These are phyloP conservation scores for Dorcus hopei DNA, from an alignment of 2,888 invertebrate genomes.

Conservation along the genomic window DNA sequence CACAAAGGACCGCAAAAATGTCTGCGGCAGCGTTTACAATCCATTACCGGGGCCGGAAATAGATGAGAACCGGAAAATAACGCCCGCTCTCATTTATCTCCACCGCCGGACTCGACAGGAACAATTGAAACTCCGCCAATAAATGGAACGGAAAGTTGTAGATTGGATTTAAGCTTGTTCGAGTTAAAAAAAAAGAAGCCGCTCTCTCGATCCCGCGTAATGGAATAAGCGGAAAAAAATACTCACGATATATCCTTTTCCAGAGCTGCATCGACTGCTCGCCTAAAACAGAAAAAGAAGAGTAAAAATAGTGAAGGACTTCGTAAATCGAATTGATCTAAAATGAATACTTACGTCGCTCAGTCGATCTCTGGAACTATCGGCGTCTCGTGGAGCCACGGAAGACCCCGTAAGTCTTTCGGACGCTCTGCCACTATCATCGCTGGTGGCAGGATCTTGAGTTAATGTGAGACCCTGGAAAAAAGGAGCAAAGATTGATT, in stretches of 20 bases:
- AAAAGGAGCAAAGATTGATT: constrained; percentile 31
- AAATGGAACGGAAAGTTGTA: neutral
- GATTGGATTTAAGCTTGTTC: neutral
- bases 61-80: constrained; percentile 8
- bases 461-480: constrained; percentile 70
- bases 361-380: constrained; percentile 79
- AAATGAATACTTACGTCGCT: constrained; percentile 69
- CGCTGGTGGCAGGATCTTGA: constrained; percentile 76
- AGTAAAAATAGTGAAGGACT: neutral
- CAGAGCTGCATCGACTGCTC: constrained; percentile 89
- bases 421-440: constrained; percentile 80
- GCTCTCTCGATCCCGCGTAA: neutral
- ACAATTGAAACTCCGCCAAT: neutral
- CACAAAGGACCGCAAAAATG: constrained; percentile 12
- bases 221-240: constrained; percentile 34
- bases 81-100: constrained; percentile 17
- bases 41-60: constrained; percentile 13
- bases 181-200: neutral
- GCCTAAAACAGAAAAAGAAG: constrained; percentile 65
- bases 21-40: constrained; percentile 17
- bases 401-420: constrained; percentile 77
- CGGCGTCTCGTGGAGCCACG: constrained; percentile 72
- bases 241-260: constrained; percentile 94
- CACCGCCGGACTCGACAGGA: neutral
- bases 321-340: neutral